Evolutionary conservation across 92 coral and sea anemone species (phyloP), one percentile per base, ranked within the genome.

Genomic region (Palythoa caribaeorum): DNA sequence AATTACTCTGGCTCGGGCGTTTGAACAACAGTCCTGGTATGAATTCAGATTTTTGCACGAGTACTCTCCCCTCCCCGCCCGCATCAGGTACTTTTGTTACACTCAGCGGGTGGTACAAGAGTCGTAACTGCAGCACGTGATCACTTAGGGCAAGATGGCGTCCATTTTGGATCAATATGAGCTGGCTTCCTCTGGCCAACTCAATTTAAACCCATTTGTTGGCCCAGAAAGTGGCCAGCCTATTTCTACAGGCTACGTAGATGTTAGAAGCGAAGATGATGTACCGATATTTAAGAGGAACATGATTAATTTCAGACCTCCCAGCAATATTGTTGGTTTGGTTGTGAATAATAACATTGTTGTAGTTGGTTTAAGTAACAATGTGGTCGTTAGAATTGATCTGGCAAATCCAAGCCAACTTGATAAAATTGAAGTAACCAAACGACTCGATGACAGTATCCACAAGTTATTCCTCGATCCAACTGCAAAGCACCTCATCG

Each of bases 91-190:
- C 16, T 17, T 59, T 17, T 13, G 65, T 59, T 59, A 59, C 19
- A 8, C 19, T 11, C 17, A 59, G 17, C 14, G 65, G 20, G 65
- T 13, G 65, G 16, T 14, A 17, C 16, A 14, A 4, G 65, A 59
- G 44, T 10, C 75, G 36, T 38, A 73, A 79, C 2, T 79, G n/a
- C 4, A 19, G 47, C 86, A 81, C 76, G 86, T 81, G 86, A 66
- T 13, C 62, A 44, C 14, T 6, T 53, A 2, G 16, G 59, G 48
- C 96, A 97, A 95, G 78, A 97, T 97, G 99, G 99, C 98, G 88
- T 97, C 99, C 94, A 92, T 97, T 14, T 89, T 97, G 8, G 99
- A 97, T 75, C 99, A 97, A 87, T 97, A 97, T 91, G 91, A 94
- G 63, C 90, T 55, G 63, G 99, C 96, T 38, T 89, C 92, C 38